Percentiles rank a stretch among this genome's conserved stretches.
These are phyloP conservation scores for Lagorchestes hirsutus DNA, from an alignment of 2,797 vertebrate species.

Conservation along the genomic window DNA sequence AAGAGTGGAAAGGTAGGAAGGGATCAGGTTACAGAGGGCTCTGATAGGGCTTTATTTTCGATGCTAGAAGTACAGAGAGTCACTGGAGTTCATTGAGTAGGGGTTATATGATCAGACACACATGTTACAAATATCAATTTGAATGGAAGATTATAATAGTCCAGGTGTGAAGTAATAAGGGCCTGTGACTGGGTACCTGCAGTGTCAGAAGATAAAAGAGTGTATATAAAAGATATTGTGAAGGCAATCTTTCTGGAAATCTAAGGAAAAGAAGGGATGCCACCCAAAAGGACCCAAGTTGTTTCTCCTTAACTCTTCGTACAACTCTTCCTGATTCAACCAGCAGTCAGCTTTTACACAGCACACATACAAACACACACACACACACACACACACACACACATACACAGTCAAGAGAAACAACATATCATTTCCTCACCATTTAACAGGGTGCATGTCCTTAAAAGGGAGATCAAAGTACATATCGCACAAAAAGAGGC, in stretches of 20 bases:
- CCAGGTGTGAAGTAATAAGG: background rate
- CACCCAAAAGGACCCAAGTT: background rate
- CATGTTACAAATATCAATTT: background rate
- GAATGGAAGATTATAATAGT: background rate
- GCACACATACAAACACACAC: no score
- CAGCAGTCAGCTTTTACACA: background rate
- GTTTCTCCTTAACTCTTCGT: background rate
- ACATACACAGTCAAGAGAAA: background rate
- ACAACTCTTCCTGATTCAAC: background rate
- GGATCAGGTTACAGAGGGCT: background rate
- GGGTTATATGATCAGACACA: background rate
- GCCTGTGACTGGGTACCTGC: background rate
- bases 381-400: no score
- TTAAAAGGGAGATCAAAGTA: background rate
- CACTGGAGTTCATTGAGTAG: no score
- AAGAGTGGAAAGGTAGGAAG: background rate
- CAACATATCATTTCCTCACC: background rate
- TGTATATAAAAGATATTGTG: background rate
- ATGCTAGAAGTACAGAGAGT: no score
- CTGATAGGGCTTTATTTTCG: background rate
- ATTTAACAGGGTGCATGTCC: background rate
- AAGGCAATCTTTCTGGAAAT: background rate
- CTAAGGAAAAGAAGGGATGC: background rate
- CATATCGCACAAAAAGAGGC: background rate
- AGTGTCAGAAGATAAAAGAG: background rate